These are phyloP conservation scores for Serrognathus titanus DNA, from an alignment of 2,888 invertebrate species.

Conservation along the genomic window DNA sequence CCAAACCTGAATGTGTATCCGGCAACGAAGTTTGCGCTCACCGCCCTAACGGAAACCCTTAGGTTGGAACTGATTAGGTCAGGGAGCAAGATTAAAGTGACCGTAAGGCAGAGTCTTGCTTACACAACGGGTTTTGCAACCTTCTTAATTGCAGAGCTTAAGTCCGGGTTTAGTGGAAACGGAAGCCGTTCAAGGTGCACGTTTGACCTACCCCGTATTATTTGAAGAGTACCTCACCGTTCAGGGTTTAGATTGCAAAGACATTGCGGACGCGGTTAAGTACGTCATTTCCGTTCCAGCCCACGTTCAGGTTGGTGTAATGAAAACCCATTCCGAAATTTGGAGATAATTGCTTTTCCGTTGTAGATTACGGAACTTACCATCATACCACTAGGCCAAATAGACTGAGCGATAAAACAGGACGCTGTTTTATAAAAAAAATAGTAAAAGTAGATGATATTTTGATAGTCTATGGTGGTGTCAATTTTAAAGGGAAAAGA, in stretches of 20 bases:
- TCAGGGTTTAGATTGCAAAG: conserved; percentile 35
- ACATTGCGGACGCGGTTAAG: conserved; percentile 60
- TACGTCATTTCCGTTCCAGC: conserved; percentile 61
- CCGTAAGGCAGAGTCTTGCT: conserved; percentile 20
- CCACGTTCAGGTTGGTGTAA: conserved; percentile 51
- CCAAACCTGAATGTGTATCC: conserved; percentile 28
- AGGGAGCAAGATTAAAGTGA: conserved; percentile 30
- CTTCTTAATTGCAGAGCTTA: conserved; percentile 50
- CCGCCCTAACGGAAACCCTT: conserved; percentile 24
- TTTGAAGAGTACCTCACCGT: background rate
- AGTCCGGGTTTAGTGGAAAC: conserved; percentile 63
- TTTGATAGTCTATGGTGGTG: too few species aligned
- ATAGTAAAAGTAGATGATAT: too few species aligned
- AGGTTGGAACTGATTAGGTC: conserved; percentile 18
- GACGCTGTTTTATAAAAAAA: too few species aligned
- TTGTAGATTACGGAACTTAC: too few species aligned
- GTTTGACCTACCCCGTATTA: background rate
- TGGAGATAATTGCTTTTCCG: too few species aligned
- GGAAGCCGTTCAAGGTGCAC: conserved; percentile 32
- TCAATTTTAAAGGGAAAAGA: too few species aligned
- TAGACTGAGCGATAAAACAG: too few species aligned
- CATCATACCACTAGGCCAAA: too few species aligned
- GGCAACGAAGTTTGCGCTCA: conserved; percentile 28
- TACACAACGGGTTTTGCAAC: background rate
- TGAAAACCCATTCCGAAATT: too few species aligned